Evolutionary conservation across 30 jellyfish, hydroid and myxozoan genomes (phyloP).

Genomic region (Pseudorhiza aurosa): DNA sequence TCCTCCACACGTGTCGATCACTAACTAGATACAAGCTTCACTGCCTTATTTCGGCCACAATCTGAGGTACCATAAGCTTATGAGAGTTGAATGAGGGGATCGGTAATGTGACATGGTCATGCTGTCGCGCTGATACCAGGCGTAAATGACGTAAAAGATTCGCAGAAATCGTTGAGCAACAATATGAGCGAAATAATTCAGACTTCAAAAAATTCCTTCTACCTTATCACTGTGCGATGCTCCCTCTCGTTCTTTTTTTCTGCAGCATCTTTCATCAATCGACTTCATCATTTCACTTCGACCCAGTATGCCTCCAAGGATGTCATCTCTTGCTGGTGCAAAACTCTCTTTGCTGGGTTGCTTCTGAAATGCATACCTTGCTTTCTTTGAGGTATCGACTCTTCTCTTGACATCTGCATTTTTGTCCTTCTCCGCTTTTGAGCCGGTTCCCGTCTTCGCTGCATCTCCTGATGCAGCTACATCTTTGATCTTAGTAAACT

Average conservation of each 20-base stretch:
- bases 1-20: too few species aligned
- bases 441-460: background rate
- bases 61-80: too few species aligned
- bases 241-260: conserved; percentile 12
- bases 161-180: too few species aligned
- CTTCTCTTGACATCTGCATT: background rate
- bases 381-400: conserved; percentile 13
- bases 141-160: too few species aligned
- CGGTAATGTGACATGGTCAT: too few species aligned
- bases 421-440: background rate
- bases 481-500: conserved; percentile 34
- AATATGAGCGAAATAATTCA: too few species aligned
- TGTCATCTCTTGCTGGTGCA: conserved; percentile 39
- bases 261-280: conserved; percentile 15
- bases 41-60: too few species aligned
- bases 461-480: background rate
- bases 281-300: conserved; percentile 40
- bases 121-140: too few species aligned
- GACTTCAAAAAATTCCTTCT: too few species aligned
- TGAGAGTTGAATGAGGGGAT: too few species aligned
- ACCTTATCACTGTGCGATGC: background rate
- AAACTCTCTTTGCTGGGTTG: conserved; percentile 41
- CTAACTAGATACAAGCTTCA: too few species aligned
- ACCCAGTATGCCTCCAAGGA: conserved; percentile 64
- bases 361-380: conserved; percentile 24